Conservation (phyloP, 2,113 vertebrate genomes). For the Erinaceus europaeus region DNA sequence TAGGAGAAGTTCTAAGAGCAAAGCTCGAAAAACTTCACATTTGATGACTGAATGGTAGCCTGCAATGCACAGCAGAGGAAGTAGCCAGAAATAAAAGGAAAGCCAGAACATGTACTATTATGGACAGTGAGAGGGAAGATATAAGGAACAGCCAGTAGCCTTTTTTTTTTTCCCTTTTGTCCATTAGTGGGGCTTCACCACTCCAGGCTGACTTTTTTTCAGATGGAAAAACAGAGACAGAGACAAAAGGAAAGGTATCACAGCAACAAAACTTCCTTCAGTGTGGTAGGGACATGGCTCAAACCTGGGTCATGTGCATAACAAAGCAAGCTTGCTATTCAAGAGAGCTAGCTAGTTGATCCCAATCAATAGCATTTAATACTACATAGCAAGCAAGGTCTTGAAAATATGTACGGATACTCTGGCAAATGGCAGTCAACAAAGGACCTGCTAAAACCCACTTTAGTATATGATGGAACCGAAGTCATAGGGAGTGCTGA, state of each 20-base stretch:
- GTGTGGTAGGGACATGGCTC: too few relatives aligned
- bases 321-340: too few relatives aligned
- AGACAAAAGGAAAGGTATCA: too few relatives aligned
- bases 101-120: not conserved
- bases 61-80: not conserved
- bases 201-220: too few relatives aligned
- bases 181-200: too few relatives aligned
- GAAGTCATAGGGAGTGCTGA: not conserved
- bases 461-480: not conserved
- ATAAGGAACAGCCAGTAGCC: too few relatives aligned
- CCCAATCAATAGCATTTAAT: not conserved
- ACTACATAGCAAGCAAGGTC: not conserved
- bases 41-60: not conserved
- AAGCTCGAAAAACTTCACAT: not conserved
- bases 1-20: not conserved
- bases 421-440: not conserved
- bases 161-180: too few relatives aligned
- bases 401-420: not conserved
- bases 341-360: too few relatives aligned
- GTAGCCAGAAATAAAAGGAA: not conserved
- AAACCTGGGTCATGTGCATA: too few relatives aligned
- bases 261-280: too few relatives aligned
- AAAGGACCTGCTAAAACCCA: not conserved
- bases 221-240: too few relatives aligned
- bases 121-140: not conserved